Evolutionary conservation across 1,140 invertebrate genomes (phyloP).

Genomic region (Parapsyche elsis): DNA sequence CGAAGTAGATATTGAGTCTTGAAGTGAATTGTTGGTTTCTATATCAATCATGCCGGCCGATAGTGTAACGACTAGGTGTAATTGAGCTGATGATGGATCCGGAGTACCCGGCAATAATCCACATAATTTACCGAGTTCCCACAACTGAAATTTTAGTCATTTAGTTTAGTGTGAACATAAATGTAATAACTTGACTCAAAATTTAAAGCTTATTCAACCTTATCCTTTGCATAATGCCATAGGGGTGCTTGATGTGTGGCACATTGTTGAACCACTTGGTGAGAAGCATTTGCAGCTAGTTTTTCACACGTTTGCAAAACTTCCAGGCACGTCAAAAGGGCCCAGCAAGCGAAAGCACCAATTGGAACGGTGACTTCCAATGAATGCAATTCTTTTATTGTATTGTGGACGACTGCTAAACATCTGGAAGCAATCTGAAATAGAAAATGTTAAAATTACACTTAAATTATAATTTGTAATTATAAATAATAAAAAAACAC

Average conservation of each 20-base stretch:
- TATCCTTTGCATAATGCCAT: constrained; percentile 92
- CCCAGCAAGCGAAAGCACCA: constrained; percentile 92
- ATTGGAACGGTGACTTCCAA: constrained; percentile 81
- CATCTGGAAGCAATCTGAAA: constrained; percentile 84
- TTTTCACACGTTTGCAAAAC: constrained; percentile 83
- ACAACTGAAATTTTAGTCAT: constrained; percentile 70
- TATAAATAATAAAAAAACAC: not conserved
- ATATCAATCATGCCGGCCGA: constrained; percentile 89
- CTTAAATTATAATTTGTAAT: not conserved
- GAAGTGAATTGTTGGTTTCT: constrained; percentile 57
- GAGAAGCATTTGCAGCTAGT: constrained; percentile 72
- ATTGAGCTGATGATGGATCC: constrained; percentile 85
- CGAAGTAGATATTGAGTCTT: constrained; percentile 65
- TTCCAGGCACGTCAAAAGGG: constrained; percentile 91
- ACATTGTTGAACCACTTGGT: constrained; percentile 78
- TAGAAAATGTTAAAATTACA: not conserved
- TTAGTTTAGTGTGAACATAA: not conserved
- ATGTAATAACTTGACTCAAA: not conserved
- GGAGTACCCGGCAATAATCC: constrained; percentile 86
- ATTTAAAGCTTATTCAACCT: constrained; percentile 71
- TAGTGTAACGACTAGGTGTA: constrained; percentile 89
- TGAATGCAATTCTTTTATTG: constrained; percentile 81
- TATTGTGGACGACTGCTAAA: constrained; percentile 88
- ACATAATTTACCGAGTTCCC: constrained; percentile 88
- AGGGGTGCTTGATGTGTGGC: constrained; percentile 90